Percentiles rank a stretch among this genome's conserved stretches.
These are phyloP conservation scores for Lepidocolaptes lacrymiger DNA, from an alignment of 2,797 vertebrate genomes.

Conservation along the genomic window DNA sequence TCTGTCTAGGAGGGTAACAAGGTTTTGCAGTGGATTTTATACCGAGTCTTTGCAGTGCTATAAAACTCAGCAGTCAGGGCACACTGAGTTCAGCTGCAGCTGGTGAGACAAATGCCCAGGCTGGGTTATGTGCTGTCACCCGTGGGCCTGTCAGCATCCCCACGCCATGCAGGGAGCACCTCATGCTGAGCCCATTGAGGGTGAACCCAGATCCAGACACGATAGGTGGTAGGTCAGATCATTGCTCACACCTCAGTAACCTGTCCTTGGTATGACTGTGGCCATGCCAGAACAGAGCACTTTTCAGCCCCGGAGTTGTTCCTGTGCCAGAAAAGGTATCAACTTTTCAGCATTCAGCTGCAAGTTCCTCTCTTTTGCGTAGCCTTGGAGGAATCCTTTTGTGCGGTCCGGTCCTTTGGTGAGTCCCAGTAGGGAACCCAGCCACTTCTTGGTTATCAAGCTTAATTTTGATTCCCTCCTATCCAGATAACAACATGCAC, in stretches of 20 bases:
- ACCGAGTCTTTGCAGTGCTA: not conserved
- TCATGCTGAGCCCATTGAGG: not conserved
- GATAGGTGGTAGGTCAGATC: not conserved
- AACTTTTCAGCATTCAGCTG: not conserved
- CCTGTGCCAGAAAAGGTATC: not conserved
- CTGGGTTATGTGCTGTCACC: not conserved
- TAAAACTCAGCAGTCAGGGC: not conserved
- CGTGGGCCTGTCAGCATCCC: not conserved
- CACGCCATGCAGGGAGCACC: not conserved
- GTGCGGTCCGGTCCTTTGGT: not conserved
- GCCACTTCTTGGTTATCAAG: not conserved
- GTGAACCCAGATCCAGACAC: not conserved
- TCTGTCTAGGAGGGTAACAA: not conserved
- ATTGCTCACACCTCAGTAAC: not conserved
- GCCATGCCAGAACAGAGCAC: not conserved
- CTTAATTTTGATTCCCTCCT: not conserved
- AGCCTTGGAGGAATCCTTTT: not conserved
- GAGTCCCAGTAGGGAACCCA: not conserved
- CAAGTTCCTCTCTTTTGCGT: not conserved
- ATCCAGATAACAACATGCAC: not conserved
- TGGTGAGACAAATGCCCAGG: not conserved
- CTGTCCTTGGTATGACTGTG: not conserved
- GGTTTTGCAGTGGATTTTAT: not conserved
- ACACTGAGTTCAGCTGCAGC: not conserved
- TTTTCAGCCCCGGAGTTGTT: not conserved